These are phyloP conservation scores for Eudemis profundana DNA, from an alignment of 2,888 invertebrate species.

Conservation along the genomic window DNA sequence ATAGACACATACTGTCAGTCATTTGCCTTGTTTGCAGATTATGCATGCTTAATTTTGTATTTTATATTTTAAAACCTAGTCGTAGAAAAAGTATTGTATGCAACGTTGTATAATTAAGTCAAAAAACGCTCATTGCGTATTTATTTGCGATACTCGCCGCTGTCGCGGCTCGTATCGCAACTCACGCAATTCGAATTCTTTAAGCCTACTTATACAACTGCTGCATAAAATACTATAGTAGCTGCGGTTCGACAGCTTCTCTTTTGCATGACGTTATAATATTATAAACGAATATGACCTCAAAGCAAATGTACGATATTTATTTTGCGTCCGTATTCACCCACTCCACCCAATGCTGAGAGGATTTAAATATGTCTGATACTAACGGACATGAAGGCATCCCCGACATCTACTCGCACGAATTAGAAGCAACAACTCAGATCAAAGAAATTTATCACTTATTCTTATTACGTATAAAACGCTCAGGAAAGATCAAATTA, in stretches of 20 bases:
- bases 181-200: too few relatives aligned
- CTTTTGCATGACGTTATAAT: slow-evolving; percentile 25
- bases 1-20: too few relatives aligned
- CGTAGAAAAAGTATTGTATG: too few relatives aligned
- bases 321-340: slow-evolving; percentile 46
- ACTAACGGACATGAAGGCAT: background rate
- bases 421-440: background rate
- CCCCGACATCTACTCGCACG: background rate
- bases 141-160: too few relatives aligned
- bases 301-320: slow-evolving; percentile 51
- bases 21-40: too few relatives aligned
- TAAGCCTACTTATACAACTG: too few relatives aligned
- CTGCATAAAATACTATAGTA: too few relatives aligned
- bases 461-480: background rate
- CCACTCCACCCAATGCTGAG: slow-evolving; percentile 8
- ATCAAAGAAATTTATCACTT: background rate
- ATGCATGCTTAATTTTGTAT: too few relatives aligned
- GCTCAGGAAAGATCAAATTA: background rate
- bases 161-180: too few relatives aligned
- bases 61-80: too few relatives aligned
- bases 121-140: too few relatives aligned
- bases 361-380: slow-evolving; percentile 15
- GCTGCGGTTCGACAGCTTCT: background rate
- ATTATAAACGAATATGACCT: slow-evolving; percentile 51
- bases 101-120: too few relatives aligned